Evolutionary conservation across 2,888 invertebrate genomes (phyloP), one percentile per base, ranked within the genome.

Genomic region (Aleiodes alternator): DNA sequence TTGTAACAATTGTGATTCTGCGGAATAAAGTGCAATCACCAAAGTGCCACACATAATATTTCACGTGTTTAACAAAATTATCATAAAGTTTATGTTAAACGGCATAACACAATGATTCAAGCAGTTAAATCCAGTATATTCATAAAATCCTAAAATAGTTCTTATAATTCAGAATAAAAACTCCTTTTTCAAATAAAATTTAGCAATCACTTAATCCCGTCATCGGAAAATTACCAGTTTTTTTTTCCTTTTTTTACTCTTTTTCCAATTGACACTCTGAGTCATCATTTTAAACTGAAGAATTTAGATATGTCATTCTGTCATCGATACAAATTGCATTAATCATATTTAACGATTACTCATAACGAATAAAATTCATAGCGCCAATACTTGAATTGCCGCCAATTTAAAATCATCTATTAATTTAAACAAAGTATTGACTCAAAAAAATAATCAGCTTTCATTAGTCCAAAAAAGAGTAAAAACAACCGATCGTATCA

Each of bases 281-380:
- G 38, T 59, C 59, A 59, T 59, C 38, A 8, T 1, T n/a, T 9
- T 14, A 9, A 56, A 31, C 29, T 57, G 12, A 31, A 23, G 29
- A 57, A 59, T 12, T 31, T 57, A 31, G 57, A 57, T 38, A n/a
- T 38, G 31, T 3, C 59, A 38, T 59, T 34, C 38, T 34, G 34
- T 59, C 31, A 59, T 59, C 59, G 38, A 38, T 59, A 34, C 6
- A 16, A 59, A 59, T 59, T 59, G 14, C 38, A n/a, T 59, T 43
- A 43, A 34, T 12, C 29, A 31, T 4, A 59, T 59, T 34, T 38
- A 6, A 31, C 5, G n/a, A n/a, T 59, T 59, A 34, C n/a, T 34
- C 34, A 59, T 59, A 59, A n/a, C 38, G n/a, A 34, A 59, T 59
- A n/a, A 59, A 59, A 59, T 12, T n/a, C 38, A 16, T 12, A 23